Base-by-base conservation (phyloP, 1,140 invertebrate genomes). In the Hylaeus volcanicus region DNA sequence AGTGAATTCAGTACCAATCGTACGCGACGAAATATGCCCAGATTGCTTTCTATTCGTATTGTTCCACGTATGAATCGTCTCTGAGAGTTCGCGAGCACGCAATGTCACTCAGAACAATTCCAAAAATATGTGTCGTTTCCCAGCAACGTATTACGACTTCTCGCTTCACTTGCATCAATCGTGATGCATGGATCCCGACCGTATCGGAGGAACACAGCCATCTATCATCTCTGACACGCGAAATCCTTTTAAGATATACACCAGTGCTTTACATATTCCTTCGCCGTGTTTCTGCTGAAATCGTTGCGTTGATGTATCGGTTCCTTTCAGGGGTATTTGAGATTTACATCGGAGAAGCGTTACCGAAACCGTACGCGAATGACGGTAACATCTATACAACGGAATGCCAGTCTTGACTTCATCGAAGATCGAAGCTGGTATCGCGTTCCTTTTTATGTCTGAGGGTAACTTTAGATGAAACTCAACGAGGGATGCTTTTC, bases 221-320 rank as follows among this genome's bases (percentile, higher is more conserved):
- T 84, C 83, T 74, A 84, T 84, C 83, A 84, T 81, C 69, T 66
- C 64, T 68, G 74, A 65, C 81, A 74, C 68, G 68, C 55, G 74
- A 79, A 83, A 82, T 74, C 70, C 68, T 60, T 69, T 71, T 56
- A 65, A 78, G 58, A 84, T 84, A 78, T 84, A 83, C 69, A 73
- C 51, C 55, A 3, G 68, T 45, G 58, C 51, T 75, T 74, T 60
- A 37, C 39, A 64, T 74, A 82, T 71, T 63, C 66, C 41, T 60
- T 3, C 58, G 66, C 11, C 61, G 61, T 43, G 61, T 82, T 61
- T 65, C 66, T 8, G 51, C 1, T 37, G 64, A 48, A 48, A 43
- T 66, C 15, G 15, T 66, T 14, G 39, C 14, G 48, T 82, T 68
- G 83, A 84, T 79, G 51, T 64, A 84, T 74, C 53, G 56, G 60